Evolutionary conservation across 2,113 vertebrate genomes (phyloP), one percentile per base, ranked within the genome.

Genomic region (Clinocottus analis): DNA sequence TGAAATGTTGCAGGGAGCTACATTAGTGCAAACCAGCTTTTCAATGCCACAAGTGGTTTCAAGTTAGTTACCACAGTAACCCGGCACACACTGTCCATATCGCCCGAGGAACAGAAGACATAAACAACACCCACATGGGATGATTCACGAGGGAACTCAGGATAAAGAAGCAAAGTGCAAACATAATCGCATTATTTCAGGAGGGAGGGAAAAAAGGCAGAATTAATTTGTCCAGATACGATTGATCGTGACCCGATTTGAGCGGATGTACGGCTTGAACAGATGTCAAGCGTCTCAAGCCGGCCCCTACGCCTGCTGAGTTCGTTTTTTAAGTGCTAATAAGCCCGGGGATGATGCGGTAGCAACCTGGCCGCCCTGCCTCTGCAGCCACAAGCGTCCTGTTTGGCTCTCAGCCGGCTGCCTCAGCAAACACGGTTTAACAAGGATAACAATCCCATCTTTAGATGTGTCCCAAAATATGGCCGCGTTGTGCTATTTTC

Each of bases 61-160:
- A 85, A 69, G 67, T 81, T 81, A 67, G 83, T 89, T 79, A 74
- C 85, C 49, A 58, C 76, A 85, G 87, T 85, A 84, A 89, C 73
- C 49, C 53, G 23, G 49, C 51, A 70, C 56, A 80, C 53, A 75
- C 5, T 12, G 58, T 69, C 74, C 68, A 62, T 75, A 73, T 60
- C 82, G 65, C 51, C 51, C 17, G 33, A 71, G 47, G 83, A 70
- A 85, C 63, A 66, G 64, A 64, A 53, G 66, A 67, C 59, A 72
- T 71, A 65, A 89, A 86, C 81, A 87, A 79, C 83, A 68, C 77
- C 79, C 79, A 87, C 86, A 51, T 67, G 67, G 41, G 55, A 75
- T 85, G 82, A 85, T 77, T 85, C 80, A 85, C n/a, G 25, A n/a
- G 51, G 56, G 45, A 75, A 65, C 14, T 43, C 11, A 39, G 47